phyloP scores from a whole-genome alignment of 2,113 vertebrate genomes.

The Psophia crepitans region DNA sequence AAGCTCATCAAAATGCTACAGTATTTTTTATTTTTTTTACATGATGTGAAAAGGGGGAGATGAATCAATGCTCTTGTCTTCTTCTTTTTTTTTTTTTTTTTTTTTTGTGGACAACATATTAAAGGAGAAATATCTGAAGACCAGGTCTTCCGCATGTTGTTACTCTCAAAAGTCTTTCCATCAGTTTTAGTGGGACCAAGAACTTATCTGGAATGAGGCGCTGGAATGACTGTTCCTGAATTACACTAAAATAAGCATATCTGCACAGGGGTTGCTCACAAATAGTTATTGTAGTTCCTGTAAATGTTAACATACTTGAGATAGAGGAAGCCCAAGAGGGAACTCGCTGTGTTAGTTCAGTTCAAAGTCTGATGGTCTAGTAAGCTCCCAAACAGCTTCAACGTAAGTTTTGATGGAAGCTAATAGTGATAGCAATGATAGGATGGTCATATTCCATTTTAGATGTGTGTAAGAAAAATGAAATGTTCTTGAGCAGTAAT shows the following conservation, averaged over 20 bases:
- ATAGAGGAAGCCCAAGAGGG: not conserved
- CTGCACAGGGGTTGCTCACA: not conserved
- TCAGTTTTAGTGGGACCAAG: not conserved
- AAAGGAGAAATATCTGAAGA: not conserved
- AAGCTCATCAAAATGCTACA: not conserved
- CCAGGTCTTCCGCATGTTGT: not conserved
- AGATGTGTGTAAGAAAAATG: not conserved
- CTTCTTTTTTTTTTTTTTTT: too few species aligned
- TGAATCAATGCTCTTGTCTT: not conserved
- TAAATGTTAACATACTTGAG: not conserved
- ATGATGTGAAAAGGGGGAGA: conserved; percentile 31
- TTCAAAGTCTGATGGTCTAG: not conserved
- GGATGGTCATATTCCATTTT: not conserved
- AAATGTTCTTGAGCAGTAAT: not conserved
- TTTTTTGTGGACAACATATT: not conserved
- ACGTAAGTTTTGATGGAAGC: not conserved
- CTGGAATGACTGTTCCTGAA: not conserved
- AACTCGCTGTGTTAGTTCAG: not conserved
- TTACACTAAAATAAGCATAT: not conserved
- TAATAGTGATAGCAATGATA: not conserved
- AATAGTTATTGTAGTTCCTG: not conserved
- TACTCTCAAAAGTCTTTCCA: not conserved
- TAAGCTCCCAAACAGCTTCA: not conserved
- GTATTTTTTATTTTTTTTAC: not conserved
- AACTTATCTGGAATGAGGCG: not conserved